These are phyloP conservation scores for Eulithis prunata DNA, from an alignment of 2,888 invertebrate genomes.

Conservation along the genomic window DNA sequence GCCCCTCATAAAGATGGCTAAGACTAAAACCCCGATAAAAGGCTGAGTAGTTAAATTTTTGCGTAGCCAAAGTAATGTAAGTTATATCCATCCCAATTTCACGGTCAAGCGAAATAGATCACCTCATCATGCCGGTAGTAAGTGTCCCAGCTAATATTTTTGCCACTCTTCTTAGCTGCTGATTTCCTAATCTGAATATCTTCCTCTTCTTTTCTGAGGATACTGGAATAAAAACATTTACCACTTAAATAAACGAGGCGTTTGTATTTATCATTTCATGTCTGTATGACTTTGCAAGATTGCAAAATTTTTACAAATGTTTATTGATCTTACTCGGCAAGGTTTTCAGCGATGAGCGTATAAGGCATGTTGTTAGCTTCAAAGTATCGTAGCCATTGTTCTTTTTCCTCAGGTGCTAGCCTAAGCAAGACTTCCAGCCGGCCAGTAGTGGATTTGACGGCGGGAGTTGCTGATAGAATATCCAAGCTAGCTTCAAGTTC, in stretches of 20 bases:
- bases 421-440: conserved; percentile 66
- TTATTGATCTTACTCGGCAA: conserved; percentile 63
- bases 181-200: conserved; percentile 50
- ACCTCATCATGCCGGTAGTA: conserved; percentile 69
- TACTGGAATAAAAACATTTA: conserved; percentile 46
- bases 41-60: no score
- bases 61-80: no score
- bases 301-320: background rate
- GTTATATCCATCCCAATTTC: no score
- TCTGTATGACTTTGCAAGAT: background rate
- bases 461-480: conserved; percentile 61
- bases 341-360: conserved; percentile 64
- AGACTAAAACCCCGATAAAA: no score
- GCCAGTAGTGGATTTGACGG: conserved; percentile 53
- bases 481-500: conserved; percentile 62
- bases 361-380: conserved; percentile 57
- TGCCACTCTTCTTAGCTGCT: conserved; percentile 54
- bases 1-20: no score
- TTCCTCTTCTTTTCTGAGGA: conserved; percentile 66
- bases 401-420: conserved; percentile 64
- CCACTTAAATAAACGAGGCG: background rate
- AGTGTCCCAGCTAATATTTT: conserved; percentile 67
- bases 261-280: no score
- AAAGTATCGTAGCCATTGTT: conserved; percentile 68
- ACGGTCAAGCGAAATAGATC: conserved; percentile 2